Base-by-base conservation (phyloP, 2,888 invertebrate genomes). In the Sinotaia quadrata region DNA sequence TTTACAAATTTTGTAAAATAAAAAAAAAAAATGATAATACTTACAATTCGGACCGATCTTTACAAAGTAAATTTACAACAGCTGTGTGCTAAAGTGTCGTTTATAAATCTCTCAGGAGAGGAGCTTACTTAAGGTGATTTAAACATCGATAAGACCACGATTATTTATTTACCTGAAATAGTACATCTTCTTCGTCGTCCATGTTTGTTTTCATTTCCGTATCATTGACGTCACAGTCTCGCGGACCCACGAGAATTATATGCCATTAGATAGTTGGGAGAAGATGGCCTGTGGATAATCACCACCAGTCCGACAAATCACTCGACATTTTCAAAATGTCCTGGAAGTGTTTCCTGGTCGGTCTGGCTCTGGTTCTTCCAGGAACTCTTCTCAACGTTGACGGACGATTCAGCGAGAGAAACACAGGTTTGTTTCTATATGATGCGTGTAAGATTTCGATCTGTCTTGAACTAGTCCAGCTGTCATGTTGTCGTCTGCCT, bases 121-220 rank as follows among this genome's bases (percentile, higher is more conserved):
- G n/a, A n/a, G n/a, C n/a, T n/a, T n/a, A n/a, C n/a, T n/a, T n/a
- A n/a, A n/a, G n/a, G n/a, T n/a, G n/a, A n/a, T n/a, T n/a, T n/a
- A n/a, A 51, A 24, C 51, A n/a, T 51, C n/a, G 8, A 8, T 15
- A 51, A 8, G 7, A 18, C 31, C 24, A 18, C 15, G 56, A 36
- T 29, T 10, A 7, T 27, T 1, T 59, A 27, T 58, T 70, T 56
- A 76, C 76, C 74, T 74, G 68, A 52, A 73, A 76, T 24, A 76
- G 57, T 47, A 71, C 61, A 57, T 71, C 68, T 36, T 69, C 74
- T 8, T 66, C 58, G 24, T 59, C 67, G 57, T 69, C 73, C 72
- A 72, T 74, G 66, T 59, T 74, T 74, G 74, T 71, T 74, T 67
- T 71, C 66, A 74, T 75, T 75, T 75, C 75, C 73, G 69, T 70